These are phyloP conservation scores for Calephelis virginiensis DNA, from an alignment of 1,140 invertebrate genomes.

Conservation along the genomic window DNA sequence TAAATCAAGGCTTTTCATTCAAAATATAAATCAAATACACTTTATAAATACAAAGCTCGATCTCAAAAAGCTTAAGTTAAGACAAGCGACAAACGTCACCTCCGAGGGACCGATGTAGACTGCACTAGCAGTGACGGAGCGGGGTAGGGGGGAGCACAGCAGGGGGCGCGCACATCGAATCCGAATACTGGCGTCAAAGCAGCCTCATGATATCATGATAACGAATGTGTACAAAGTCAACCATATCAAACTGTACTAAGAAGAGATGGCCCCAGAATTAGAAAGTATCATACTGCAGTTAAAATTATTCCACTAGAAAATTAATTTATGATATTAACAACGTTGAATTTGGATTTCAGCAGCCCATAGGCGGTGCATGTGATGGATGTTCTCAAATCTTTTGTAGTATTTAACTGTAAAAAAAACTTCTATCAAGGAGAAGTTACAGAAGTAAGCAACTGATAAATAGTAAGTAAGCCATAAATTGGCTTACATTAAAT, in stretches of 20 bases:
- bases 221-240: constrained; percentile 65
- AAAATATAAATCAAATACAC: constrained; percentile 5
- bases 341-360: too few relatives aligned
- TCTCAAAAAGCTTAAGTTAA: constrained; percentile 51
- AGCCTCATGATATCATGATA: constrained; percentile 72
- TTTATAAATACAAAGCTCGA: constrained; percentile 49
- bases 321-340: too few relatives aligned
- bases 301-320: neutral
- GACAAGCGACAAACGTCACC: constrained; percentile 34
- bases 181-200: constrained; percentile 61
- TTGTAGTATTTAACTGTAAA: too few relatives aligned
- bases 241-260: constrained; percentile 33
- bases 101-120: constrained; percentile 46
- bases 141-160: constrained; percentile 47
- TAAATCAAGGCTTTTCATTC: neutral
- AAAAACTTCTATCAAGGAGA: too few relatives aligned
- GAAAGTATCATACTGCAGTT: constrained; percentile 1
- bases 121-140: constrained; percentile 54
- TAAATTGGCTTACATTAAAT: too few relatives aligned
- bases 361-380: too few relatives aligned
- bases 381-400: too few relatives aligned
- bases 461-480: too few relatives aligned
- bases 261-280: neutral
- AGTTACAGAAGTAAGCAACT: too few relatives aligned
- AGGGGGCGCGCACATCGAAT: constrained; percentile 60